A percentile compares a stretch with the other conserved stretches of the same genome.
phyloP scores from a whole-genome alignment of 2,797 vertebrate genomes.

The Poeciliopsis presidionis region DNA sequence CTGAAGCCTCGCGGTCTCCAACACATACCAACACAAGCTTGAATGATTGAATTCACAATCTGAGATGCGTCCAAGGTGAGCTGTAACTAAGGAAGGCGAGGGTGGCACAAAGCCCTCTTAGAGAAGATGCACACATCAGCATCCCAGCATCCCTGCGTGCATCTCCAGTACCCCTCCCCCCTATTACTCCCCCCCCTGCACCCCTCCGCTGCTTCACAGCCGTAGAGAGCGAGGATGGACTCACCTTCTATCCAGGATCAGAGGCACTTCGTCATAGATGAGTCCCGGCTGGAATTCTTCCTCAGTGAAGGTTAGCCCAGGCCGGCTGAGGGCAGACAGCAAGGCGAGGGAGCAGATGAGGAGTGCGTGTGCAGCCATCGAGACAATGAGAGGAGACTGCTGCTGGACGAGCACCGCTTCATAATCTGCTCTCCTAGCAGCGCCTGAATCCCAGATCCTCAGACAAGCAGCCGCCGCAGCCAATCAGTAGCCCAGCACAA shows the following conservation, averaged over 20 bases:
- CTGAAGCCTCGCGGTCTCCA: slow-evolving; percentile 34
- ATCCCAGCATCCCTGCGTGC: slow-evolving; percentile 68
- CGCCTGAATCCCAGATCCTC: slow-evolving; percentile 73
- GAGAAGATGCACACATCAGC: slow-evolving; percentile 69
- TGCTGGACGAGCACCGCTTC: slow-evolving; percentile 81
- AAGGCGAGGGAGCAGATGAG: slow-evolving; percentile 79
- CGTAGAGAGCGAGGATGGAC: slow-evolving; percentile 47
- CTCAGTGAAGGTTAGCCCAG: slow-evolving; percentile 74
- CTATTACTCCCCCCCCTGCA: background rate
- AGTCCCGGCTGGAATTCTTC: slow-evolving; percentile 73
- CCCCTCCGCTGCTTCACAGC: slow-evolving; percentile 47
- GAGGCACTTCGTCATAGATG: slow-evolving; percentile 83
- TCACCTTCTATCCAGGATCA: slow-evolving; percentile 85
- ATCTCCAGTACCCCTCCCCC: slow-evolving; percentile 43
- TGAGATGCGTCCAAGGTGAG: slow-evolving; percentile 52
- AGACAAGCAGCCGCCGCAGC: slow-evolving; percentile 69
- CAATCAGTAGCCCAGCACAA: slow-evolving; percentile 68
- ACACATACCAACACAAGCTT: slow-evolving; percentile 30
- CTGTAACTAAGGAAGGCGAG: slow-evolving; percentile 2
- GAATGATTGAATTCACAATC: slow-evolving; percentile 8
- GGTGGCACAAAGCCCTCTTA: slow-evolving; percentile 4
- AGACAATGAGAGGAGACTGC: slow-evolving; percentile 83
- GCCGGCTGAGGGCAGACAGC: slow-evolving; percentile 75
- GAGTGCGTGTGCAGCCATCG: slow-evolving; percentile 85
- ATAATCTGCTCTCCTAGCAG: slow-evolving; percentile 85